Percentiles rank a stretch among this genome's conserved stretches.
These are phyloP conservation scores for Mus pahari DNA, from an alignment of 2,113 vertebrate species.

Conservation along the genomic window DNA sequence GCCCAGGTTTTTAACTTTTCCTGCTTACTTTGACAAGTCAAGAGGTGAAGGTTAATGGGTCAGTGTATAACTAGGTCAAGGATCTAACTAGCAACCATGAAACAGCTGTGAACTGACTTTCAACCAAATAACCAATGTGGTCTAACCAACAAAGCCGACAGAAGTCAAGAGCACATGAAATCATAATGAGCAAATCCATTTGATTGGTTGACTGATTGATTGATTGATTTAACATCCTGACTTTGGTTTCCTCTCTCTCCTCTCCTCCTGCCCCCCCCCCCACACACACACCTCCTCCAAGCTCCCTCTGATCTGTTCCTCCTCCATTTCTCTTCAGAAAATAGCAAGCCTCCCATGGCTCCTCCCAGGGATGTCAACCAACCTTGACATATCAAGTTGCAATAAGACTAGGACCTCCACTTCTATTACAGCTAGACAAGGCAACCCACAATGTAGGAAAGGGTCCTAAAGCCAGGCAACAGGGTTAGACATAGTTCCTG, in stretches of 20 bases:
- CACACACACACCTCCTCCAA: neutral
- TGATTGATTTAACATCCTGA: neutral
- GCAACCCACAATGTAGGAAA: neutral
- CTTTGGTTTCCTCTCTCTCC: neutral
- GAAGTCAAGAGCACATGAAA: neutral
- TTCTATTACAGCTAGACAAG: neutral
- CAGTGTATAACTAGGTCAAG: neutral
- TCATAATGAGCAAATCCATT: neutral
- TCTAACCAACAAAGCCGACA: neutral
- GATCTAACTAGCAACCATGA: neutral
- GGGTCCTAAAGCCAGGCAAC: neutral
- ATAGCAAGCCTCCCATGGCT: neutral
- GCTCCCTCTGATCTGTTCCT: neutral
- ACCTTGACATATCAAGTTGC: neutral
- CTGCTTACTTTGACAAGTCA: neutral
- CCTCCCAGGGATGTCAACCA: neutral
- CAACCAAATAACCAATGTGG: neutral
- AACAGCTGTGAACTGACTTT: neutral
- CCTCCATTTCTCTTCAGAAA: neutral
- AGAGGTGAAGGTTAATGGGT: neutral
- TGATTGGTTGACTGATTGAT: no score
- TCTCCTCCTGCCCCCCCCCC: accelerated
- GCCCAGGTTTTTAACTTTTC: neutral
- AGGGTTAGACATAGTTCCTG: neutral
- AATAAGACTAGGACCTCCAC: neutral